phyloP scores from a whole-genome alignment of 2,888 invertebrate species.

The Sminthurinus aureus region DNA sequence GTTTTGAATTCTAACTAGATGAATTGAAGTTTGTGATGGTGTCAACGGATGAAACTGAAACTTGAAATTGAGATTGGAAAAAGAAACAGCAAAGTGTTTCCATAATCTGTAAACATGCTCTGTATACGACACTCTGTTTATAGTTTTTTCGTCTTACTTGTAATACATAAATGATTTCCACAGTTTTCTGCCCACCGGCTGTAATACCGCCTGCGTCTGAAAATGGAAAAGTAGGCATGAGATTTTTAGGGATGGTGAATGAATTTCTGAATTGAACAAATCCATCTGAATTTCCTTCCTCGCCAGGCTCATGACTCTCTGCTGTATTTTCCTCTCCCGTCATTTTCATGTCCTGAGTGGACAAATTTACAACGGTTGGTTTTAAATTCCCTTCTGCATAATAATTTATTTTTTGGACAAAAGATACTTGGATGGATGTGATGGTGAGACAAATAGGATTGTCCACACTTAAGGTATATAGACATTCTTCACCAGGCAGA shows the following conservation, averaged over 20 bases:
- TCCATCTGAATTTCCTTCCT: background rate
- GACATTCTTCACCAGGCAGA: constrained; percentile 13
- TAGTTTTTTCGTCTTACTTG: background rate
- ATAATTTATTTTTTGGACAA: constrained; percentile 32
- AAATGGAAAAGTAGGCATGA: constrained; percentile 30
- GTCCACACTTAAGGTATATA: background rate
- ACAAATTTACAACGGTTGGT: background rate
- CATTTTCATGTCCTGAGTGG: background rate
- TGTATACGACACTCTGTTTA: background rate
- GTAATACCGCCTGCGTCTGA: too few species aligned
- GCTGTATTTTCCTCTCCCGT: too few species aligned
- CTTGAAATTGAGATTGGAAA: too few species aligned
- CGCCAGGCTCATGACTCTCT: background rate
- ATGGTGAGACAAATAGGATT: constrained; percentile 24
- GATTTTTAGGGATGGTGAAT: constrained; percentile 11
- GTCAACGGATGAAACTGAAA: too few species aligned
- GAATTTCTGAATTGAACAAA: constrained; percentile 9
- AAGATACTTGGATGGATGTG: background rate
- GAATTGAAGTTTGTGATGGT: too few species aligned
- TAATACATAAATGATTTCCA: constrained; percentile 30
- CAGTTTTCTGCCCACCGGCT: background rate
- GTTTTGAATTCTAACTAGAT: too few species aligned
- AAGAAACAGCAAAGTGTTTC: too few species aligned
- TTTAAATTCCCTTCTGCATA: constrained; percentile 17
- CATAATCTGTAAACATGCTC: too few species aligned